Base-by-base conservation (phyloP, 2,888 invertebrate genomes). In the Sceliomorpha sp. region DNA sequence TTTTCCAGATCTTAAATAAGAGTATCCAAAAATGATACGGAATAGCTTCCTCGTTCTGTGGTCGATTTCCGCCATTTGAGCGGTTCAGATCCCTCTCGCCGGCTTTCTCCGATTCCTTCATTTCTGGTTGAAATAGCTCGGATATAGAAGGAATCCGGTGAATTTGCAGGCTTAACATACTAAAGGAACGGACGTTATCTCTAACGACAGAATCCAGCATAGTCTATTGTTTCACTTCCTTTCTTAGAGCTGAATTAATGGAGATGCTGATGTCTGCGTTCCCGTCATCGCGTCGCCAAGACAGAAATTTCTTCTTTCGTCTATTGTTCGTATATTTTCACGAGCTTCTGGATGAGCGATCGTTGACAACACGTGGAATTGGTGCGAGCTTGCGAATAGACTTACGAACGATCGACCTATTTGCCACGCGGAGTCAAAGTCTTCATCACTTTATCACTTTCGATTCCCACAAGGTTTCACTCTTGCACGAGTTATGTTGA, bases 71-170 rank as follows among this genome's bases (percentile, higher is more conserved):
- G 68, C 50, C 62, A 58, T 48, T 62, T 69, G 62, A 69, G 62
- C 68, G 55, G 58, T 69, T 69, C 47, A 39, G 47, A 69, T 62
- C 66, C 47, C 58, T 62, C 50, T 56, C 50, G 14, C 37, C 50
- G 50, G 50, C 47, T 69, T 58, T 69, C 68, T 50, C 47, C 68
- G 45, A 62, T 63, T 62, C 68, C 68, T 62, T 69, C 68, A 69
- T 62, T 69, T 69, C 68, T 62, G 62, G 68, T 68, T 68, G 62
- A 62, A 68, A 68, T 68, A 56, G 60, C 68, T 53, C 68, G 68
- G 68, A 68, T 68, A 62, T 68, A 56, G 56, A 62, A 62, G 56
- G 62, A 56, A 56, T 68, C 68, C 62, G 68, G 68, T 60, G 68
- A 68, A 68, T 68, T 68, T 56, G 62, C 68, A 56, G 68, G 68